phyloP scores from a whole-genome alignment of 2,888 invertebrate species.

The Coelopa pilipes region DNA sequence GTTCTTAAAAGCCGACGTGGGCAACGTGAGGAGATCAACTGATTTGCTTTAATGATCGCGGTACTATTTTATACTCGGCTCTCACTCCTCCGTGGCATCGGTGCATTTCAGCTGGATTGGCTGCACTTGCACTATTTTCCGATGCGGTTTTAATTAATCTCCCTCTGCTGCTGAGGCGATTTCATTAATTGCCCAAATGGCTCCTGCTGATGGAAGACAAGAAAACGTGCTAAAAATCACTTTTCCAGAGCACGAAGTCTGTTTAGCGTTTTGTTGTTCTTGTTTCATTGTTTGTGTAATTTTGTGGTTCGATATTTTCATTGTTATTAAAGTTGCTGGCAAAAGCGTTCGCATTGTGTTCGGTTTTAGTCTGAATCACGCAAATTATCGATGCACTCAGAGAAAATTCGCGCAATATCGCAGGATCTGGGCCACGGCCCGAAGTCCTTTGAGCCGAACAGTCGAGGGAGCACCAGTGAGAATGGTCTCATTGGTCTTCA shows the following conservation, averaged over 20 bases:
- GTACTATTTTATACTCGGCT: conserved; percentile 60
- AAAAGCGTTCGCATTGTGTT: conserved; percentile 30
- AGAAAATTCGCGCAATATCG: conserved; percentile 18
- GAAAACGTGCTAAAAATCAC: neutral
- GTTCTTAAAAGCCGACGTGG: conserved; percentile 25
- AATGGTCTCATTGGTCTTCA: too few relatives aligned
- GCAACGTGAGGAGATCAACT: conserved; percentile 53
- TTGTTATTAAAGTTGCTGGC: neutral
- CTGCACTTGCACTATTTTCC: conserved; percentile 4
- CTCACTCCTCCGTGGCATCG: conserved; percentile 13
- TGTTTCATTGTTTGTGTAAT: too few relatives aligned
- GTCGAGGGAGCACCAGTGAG: too few relatives aligned
- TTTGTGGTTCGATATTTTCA: too few relatives aligned
- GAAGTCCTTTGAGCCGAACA: too few relatives aligned
- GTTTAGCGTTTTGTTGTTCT: too few relatives aligned
- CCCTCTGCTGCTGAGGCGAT: conserved; percentile 22
- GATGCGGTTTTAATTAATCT: conserved; percentile 11
- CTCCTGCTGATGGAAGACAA: neutral
- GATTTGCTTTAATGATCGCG: conserved; percentile 53
- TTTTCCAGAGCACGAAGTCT: conserved; percentile 5
- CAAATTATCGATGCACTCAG: conserved; percentile 51
- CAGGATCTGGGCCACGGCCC: too few relatives aligned
- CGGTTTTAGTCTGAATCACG: conserved; percentile 62
- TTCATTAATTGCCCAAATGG: conserved; percentile 40
- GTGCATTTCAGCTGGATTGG: neutral